Base-by-base conservation (phyloP, 2,888 invertebrate genomes). In the Eustalomyia histrio region DNA sequence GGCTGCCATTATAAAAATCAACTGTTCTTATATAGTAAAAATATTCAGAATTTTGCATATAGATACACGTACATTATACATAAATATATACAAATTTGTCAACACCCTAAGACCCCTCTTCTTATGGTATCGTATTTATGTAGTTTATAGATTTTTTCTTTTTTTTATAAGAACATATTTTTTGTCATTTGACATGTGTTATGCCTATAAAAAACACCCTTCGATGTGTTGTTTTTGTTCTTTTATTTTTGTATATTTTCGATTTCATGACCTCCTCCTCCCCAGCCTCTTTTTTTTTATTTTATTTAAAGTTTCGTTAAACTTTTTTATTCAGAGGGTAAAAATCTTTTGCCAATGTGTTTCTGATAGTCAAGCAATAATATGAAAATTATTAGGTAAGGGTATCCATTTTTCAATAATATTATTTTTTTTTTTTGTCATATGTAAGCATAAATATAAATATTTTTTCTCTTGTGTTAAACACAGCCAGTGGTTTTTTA, bases 151-250 rank as follows among this genome's bases (percentile, higher is more conserved):
- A 14, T 1, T 39, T 24, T 55, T 55, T 53, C 68, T 60, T 52
- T n/a, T 71, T 80, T 64, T 43, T 72, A 64, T 47, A 72, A 73
- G 76, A 71, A 81, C 78, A 78, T 81, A 75, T 78, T 71, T 78
- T 78, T 74, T 81, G 81, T 71, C 81, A 75, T 61, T 71, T 78
- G 81, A 81, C 81, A 81, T 81, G 81, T 78, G 74, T 81, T 81
- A 61, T 74, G 81, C 78, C 81, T 75, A 75, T 81, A 81, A 81
- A 78, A 78, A 81, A 75, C 74, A 69, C 73, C 76, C 76, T 76
- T 76, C 76, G 39, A 35, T 67, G 72, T 76, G 55, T 47, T 55
- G 24, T 39, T 72, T 63, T 71, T 53, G 14, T 12, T 61, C 16
- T 52, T 35, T 55, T 18, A 2, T 2, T n/a, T 43, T 24, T 67